These are phyloP conservation scores for Idaea dimidiata DNA, from an alignment of 2,888 invertebrate genomes.

Conservation along the genomic window DNA sequence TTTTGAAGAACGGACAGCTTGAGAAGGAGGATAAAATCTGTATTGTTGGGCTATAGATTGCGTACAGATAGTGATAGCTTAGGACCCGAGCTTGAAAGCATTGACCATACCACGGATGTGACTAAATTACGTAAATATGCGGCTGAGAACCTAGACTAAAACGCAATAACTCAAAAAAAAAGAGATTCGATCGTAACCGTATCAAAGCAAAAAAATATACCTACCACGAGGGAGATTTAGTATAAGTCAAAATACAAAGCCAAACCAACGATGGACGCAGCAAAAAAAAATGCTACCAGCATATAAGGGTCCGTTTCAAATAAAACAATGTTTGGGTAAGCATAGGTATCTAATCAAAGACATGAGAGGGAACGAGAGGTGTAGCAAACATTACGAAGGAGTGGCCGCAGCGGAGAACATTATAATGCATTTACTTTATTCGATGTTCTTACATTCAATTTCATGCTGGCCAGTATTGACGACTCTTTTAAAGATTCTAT, in stretches of 20 bases:
- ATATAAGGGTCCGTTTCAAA: slow-evolving; percentile 24
- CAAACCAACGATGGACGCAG: slow-evolving; percentile 30
- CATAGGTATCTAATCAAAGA: slow-evolving; percentile 16
- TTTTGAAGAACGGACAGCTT: no score
- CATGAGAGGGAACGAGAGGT: not conserved
- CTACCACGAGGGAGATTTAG: slow-evolving; percentile 26
- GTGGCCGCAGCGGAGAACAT: no score
- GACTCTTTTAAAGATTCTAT: no score
- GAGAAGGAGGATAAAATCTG: no score
- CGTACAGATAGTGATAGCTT: not conserved
- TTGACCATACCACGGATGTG: not conserved
- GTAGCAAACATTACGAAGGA: not conserved
- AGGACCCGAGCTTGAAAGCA: not conserved
- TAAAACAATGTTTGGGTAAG: slow-evolving; percentile 19
- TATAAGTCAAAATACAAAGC: slow-evolving; percentile 23
- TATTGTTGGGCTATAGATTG: not conserved
- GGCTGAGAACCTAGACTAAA: slow-evolving; percentile 14
- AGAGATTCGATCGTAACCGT: slow-evolving; percentile 20
- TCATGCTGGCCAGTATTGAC: no score
- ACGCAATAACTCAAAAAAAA: slow-evolving; percentile 21
- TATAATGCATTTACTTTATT: no score
- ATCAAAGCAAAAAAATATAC: slow-evolving; percentile 18
- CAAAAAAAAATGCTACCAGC: slow-evolving; percentile 25
- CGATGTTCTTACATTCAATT: no score
- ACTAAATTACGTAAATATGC: slow-evolving; percentile 5